Percentiles rank a stretch among this genome's conserved stretches.
Evolutionary conservation across 2,888 invertebrate genomes (phyloP).

Genomic region (Helicoverpa assulta): DNA sequence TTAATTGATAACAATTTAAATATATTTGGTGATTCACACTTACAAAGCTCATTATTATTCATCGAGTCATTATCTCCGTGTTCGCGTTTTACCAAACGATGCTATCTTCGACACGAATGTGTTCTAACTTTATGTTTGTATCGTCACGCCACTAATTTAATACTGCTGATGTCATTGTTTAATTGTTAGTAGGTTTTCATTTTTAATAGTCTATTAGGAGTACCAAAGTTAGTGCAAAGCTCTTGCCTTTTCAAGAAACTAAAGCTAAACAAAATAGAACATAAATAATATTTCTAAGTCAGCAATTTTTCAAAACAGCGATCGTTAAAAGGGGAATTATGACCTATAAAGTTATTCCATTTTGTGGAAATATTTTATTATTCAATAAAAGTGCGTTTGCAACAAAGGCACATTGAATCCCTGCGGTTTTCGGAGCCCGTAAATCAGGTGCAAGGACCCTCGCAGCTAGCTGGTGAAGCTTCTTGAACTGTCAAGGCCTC

Average conservation of each 20-base stretch:
- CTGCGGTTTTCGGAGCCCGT: conserved; percentile 87
- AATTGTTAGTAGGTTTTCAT: conserved; percentile 58
- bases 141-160: conserved; percentile 82
- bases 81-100: conserved; percentile 85
- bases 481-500: conserved; percentile 88
- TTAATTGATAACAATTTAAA: conserved; percentile 91
- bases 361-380: conserved; percentile 88
- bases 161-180: conserved; percentile 67
- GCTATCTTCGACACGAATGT: conserved; percentile 86
- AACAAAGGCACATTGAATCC: conserved; percentile 88
- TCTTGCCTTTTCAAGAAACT: neutral
- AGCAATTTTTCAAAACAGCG: conserved; percentile 69
- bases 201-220: conserved; percentile 45
- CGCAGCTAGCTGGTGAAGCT: conserved; percentile 76
- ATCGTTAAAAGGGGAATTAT: conserved; percentile 83
- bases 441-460: conserved; percentile 88
- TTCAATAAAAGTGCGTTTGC: conserved; percentile 86
- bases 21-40: conserved; percentile 91
- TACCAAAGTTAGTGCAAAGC: neutral
- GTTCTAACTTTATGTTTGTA: conserved; percentile 85
- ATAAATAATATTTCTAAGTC: conserved; percentile 53
- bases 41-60: conserved; percentile 89
- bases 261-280: conserved; percentile 21
- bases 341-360: conserved; percentile 87
- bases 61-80: conserved; percentile 89